A percentile compares a stretch with the other conserved stretches of the same genome.
phyloP scores from a whole-genome alignment of 2,797 vertebrate species.

The Pangasius macronema region DNA sequence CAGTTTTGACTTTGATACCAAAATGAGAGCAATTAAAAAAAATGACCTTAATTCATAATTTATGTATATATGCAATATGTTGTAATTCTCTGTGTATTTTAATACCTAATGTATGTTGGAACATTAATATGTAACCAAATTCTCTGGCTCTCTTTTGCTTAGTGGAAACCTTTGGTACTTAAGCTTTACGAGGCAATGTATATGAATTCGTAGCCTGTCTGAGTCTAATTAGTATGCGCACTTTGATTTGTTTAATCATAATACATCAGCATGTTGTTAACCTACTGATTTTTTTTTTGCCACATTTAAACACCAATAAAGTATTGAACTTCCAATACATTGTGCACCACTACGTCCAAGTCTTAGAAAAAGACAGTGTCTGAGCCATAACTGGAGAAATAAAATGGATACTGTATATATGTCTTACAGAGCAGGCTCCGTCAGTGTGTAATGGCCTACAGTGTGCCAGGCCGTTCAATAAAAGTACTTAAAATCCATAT shows the following conservation, averaged over 20 bases:
- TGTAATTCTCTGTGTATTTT: background rate
- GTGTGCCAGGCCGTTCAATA: background rate
- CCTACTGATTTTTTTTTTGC: background rate
- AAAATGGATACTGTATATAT: background rate
- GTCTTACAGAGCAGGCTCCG: background rate
- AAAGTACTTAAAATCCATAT: slow-evolving; percentile 14
- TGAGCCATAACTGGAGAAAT: background rate
- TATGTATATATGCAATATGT: background rate
- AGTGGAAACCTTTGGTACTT: background rate
- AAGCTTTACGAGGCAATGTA: background rate
- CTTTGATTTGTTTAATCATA: background rate
- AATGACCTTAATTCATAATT: background rate
- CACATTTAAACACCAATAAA: background rate
- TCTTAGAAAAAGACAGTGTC: background rate
- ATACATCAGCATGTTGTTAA: background rate
- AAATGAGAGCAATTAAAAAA: background rate
- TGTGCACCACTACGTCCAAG: background rate
- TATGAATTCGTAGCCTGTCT: background rate
- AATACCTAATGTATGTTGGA: background rate
- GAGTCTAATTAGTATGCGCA: background rate
- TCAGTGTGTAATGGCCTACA: background rate
- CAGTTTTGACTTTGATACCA: background rate
- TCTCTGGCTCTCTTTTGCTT: background rate
- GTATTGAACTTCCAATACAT: background rate
- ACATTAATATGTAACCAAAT: background rate